Base-by-base conservation (phyloP, 1,140 invertebrate genomes). In the Lepidostoma basale region DNA sequence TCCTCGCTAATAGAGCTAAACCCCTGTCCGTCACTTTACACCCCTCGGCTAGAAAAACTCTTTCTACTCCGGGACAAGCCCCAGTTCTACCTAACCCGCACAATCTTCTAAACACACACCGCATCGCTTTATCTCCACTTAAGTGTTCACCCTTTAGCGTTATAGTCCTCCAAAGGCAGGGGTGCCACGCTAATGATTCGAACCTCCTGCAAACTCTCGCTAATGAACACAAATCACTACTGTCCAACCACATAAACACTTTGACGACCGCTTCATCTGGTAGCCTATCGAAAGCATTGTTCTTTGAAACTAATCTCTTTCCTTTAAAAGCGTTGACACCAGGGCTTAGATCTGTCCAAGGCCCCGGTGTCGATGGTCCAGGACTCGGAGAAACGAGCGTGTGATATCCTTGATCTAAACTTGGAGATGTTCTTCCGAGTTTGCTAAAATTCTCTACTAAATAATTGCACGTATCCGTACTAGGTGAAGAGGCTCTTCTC, bases 121-220 rank as follows among this genome's bases (percentile, higher is more conserved):
- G 84, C 74, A 93, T 77, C 60, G 90, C 87, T 75, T 86, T 85
- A 79, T 92, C 90, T 0, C 88, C 89, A 68, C 87, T 87, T 1
- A 90, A 77, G 33, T 81, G 79, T 68, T 88, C 88, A 30, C 89
- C 88, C 33, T 85, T 82, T 26, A 92, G 78, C 3, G 82, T 84
- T 39, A 93, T 88, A 18, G 82, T 84, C 60, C 88, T 85, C 93
- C 92, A 95, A 1, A 95, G 80, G 1, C 84, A 79, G 3, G 91
- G 91, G 10, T 90, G 88, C 93, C 93, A 95, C 12, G 89, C 90
- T 18, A 94, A 82, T 52, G 87, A 83, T 79, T 92, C 91, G 79
- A 93, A 93, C 33, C 90, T 79, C 18, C 86, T 79, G 74, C 91
- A 94, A 0, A 94, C 92, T 36, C 90, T 84, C 0, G 92, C 89